phyloP scores from a whole-genome alignment of 2,888 invertebrate genomes.

The Cephus pygmeus region DNA sequence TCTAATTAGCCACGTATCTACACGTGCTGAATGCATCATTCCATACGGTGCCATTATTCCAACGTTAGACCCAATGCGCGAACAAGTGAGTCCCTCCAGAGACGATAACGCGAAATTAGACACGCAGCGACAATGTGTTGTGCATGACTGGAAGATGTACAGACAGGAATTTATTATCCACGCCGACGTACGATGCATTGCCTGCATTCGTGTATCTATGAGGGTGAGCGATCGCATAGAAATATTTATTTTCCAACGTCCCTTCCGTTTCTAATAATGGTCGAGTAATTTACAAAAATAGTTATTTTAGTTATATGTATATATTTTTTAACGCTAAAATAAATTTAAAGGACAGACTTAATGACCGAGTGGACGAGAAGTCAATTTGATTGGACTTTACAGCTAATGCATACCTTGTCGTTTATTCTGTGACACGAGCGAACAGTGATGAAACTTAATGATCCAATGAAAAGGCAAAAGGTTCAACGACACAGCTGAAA shows the following conservation, averaged over 20 bases:
- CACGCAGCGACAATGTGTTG: slow-evolving; percentile 21
- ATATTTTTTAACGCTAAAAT: not conserved
- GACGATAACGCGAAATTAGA: slow-evolving; percentile 22
- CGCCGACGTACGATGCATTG: slow-evolving; percentile 2
- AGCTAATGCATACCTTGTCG: not conserved
- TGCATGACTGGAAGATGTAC: slow-evolving; percentile 6
- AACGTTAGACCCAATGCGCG: slow-evolving; percentile 13
- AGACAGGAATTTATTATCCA: slow-evolving; percentile 14
- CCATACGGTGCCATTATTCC: slow-evolving; percentile 19
- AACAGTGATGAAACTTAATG: not conserved
- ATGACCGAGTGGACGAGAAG: too few relatives aligned
- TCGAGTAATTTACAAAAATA: not conserved
- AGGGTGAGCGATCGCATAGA: slow-evolving; percentile 12
- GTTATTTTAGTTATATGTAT: not conserved
- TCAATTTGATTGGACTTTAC: not conserved
- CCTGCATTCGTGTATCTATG: slow-evolving; percentile 14
- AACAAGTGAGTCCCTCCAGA: slow-evolving; percentile 12
- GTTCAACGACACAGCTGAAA: slow-evolving; percentile 11
- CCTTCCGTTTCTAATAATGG: not conserved
- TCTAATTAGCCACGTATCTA: slow-evolving; percentile 20
- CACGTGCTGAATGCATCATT: slow-evolving; percentile 17
- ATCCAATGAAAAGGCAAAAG: not conserved
- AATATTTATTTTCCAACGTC: not conserved
- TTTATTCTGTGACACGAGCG: not conserved
- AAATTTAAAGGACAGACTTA: not conserved